phyloP scores from a whole-genome alignment of 1,140 invertebrate species.

The Danaus melanippus region DNA sequence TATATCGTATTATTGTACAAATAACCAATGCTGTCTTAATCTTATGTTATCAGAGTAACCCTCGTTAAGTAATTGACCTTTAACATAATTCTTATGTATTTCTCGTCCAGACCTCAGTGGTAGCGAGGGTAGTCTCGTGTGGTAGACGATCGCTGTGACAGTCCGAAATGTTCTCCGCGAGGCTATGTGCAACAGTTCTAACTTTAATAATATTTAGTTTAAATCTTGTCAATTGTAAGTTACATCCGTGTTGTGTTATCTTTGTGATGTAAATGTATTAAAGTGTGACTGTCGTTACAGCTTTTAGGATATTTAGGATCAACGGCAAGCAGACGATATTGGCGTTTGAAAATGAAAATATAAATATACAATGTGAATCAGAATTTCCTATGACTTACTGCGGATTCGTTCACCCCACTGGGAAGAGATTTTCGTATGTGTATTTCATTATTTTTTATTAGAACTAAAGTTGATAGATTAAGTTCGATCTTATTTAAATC shows the following conservation, averaged over 20 bases:
- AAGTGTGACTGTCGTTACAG: constrained; percentile 26
- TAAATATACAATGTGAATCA: constrained; percentile 48
- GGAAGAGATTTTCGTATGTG: constrained; percentile 59
- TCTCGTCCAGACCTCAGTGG: too few species aligned
- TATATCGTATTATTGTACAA: too few species aligned
- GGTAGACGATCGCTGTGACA: constrained; percentile 2
- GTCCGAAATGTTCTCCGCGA: constrained; percentile 17
- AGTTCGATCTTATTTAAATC: too few species aligned
- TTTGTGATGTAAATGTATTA: not conserved
- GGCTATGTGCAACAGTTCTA: constrained; percentile 1
- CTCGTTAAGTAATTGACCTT: too few species aligned
- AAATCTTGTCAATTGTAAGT: constrained; percentile 4
- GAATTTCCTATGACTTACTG: constrained; percentile 56
- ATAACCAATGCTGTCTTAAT: not conserved
- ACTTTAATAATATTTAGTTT: constrained; percentile 12
- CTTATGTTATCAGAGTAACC: too few species aligned
- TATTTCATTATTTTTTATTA: not conserved
- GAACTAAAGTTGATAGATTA: too few species aligned
- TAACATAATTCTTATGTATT: too few species aligned
- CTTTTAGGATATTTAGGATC: constrained; percentile 43
- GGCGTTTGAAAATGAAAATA: constrained; percentile 44
- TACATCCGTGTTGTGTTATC: too few species aligned
- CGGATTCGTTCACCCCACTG: constrained; percentile 51
- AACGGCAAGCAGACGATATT: constrained; percentile 47
- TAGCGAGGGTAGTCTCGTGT: constrained; percentile 22